Evolutionary conservation across 2,888 invertebrate genomes (phyloP).

Genomic region (Meiosimyza decipiens): DNA sequence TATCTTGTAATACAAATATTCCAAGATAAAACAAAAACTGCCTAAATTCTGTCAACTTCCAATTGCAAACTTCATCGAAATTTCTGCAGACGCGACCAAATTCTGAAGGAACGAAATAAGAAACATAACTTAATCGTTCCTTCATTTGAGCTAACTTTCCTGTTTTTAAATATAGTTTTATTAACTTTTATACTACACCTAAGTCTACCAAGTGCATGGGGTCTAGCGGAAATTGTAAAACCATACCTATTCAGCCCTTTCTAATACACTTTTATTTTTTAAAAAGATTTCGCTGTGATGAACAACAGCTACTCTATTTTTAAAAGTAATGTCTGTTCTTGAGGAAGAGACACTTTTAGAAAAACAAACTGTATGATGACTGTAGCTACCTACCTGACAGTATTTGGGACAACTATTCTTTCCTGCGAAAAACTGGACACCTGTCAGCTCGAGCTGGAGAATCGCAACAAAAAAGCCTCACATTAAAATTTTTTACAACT

Average conservation of each 20-base stretch:
- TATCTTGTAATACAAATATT: slow-evolving; percentile 32
- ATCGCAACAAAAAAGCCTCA: slow-evolving; percentile 38
- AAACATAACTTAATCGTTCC: slow-evolving; percentile 15
- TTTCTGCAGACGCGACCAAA: slow-evolving; percentile 29
- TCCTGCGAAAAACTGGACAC: slow-evolving; percentile 31
- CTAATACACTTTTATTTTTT: too few relatives aligned
- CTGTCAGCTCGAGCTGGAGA: slow-evolving; percentile 37
- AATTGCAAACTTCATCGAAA: too few relatives aligned
- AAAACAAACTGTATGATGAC: slow-evolving; percentile 34
- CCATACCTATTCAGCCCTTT: too few relatives aligned
- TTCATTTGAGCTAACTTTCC: slow-evolving; percentile 28
- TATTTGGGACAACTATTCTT: slow-evolving; percentile 39
- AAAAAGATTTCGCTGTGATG: too few relatives aligned
- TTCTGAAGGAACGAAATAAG: slow-evolving; percentile 33
- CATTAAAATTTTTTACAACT: slow-evolving; percentile 29
- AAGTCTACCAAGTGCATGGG: slow-evolving; percentile 34
- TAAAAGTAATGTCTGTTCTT: too few relatives aligned
- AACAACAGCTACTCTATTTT: too few relatives aligned
- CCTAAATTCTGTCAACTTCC: too few relatives aligned
- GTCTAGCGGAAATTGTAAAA: slow-evolving; percentile 35
- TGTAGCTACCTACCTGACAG: slow-evolving; percentile 22
- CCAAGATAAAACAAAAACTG: slow-evolving; percentile 33
- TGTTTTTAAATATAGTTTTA: slow-evolving; percentile 27
- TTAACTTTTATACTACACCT: slow-evolving; percentile 36
- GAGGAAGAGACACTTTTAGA: slow-evolving; percentile 7